Conservation (phyloP, 2,113 vertebrate genomes). For the Rhombomys opimus region DNA sequence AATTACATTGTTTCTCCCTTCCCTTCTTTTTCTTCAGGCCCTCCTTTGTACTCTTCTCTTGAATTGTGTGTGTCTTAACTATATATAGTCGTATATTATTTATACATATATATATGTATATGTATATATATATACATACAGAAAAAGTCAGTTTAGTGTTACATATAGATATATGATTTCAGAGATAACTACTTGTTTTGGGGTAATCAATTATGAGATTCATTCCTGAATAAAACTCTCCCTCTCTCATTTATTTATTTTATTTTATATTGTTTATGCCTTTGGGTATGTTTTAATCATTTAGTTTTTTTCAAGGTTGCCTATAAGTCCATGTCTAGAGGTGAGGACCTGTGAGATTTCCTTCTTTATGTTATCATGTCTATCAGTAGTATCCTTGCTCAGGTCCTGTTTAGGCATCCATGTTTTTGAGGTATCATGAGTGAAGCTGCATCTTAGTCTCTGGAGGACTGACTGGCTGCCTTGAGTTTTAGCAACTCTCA, state of each 20-base stretch:
- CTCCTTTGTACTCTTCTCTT: not conserved
- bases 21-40: not conserved
- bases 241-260: not conserved
- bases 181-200: not conserved
- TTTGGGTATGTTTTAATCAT: not conserved
- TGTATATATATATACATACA: too few relatives aligned
- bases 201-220: not conserved
- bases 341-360: not conserved
- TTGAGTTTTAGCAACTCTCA: not conserved
- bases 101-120: too few relatives aligned
- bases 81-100: too few relatives aligned
- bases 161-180: not conserved
- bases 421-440: not conserved
- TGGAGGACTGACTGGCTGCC: not conserved
- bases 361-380: not conserved
- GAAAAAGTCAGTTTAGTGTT: not conserved
- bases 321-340: not conserved
- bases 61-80: not conserved
- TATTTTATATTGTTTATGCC: not conserved
- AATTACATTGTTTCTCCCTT: not conserved
- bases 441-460: not conserved
- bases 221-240: not conserved
- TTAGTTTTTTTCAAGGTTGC: not conserved
- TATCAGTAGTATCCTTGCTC: not conserved
- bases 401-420: not conserved